Evolutionary conservation across 2,797 vertebrate species (phyloP).

Genomic region (Harpagifer antarcticus): DNA sequence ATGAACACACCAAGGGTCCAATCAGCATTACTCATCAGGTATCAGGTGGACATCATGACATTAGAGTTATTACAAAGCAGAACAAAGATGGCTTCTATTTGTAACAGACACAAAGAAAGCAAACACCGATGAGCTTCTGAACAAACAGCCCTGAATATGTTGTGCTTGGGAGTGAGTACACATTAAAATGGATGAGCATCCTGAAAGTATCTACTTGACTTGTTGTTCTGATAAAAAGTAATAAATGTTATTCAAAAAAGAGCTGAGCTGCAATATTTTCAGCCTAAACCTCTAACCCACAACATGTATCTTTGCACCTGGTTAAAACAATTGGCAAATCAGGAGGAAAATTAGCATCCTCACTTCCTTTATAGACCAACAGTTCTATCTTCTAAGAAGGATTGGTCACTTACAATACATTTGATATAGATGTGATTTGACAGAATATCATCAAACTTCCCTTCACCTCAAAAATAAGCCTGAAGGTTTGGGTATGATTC

Average conservation of each 20-base stretch:
- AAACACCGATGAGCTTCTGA: neutral
- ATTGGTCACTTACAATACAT: conserved; percentile 69
- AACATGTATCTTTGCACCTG: conserved; percentile 7
- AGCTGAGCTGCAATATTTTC: conserved; percentile 17
- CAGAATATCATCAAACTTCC: conserved; percentile 74
- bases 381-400: conserved; percentile 53
- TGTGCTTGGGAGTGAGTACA: conserved; percentile 9
- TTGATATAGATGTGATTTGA: conserved; percentile 72
- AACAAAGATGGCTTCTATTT: conserved; percentile 14
- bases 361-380: conserved; percentile 40
- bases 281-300: conserved; percentile 4
- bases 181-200: conserved; percentile 6
- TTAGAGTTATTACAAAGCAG: conserved; percentile 18
- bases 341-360: conserved; percentile 27
- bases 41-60: conserved; percentile 55
- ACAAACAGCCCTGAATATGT: conserved; percentile 18
- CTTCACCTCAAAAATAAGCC: conserved; percentile 64
- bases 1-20: conserved; percentile 29
- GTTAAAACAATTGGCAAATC: conserved; percentile 52
- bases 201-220: conserved; percentile 2
- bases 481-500: conserved; percentile 75
- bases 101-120: conserved; percentile 14
- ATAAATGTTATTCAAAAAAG: no score
- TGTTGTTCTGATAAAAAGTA: conserved; percentile 16
- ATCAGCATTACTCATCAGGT: conserved; percentile 39